These are phyloP conservation scores for Acomys russatus DNA, from an alignment of 2,797 vertebrate genomes.

Conservation along the genomic window DNA sequence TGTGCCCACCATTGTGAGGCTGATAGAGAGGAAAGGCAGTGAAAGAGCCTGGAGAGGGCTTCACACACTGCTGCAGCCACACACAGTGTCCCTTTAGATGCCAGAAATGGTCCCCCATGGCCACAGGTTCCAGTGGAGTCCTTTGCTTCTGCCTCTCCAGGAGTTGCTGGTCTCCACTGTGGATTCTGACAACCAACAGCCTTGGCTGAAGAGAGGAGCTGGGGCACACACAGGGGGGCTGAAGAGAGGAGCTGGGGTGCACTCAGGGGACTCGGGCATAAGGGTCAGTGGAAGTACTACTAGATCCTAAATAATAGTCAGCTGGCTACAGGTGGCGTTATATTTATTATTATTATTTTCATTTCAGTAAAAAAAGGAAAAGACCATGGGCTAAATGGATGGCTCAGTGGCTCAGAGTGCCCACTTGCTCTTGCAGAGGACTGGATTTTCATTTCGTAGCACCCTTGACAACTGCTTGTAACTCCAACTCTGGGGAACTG, in stretches of 20 bases:
- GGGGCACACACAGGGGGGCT: background rate
- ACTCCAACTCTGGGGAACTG: background rate
- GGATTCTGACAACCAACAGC: background rate
- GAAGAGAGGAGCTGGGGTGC: background rate
- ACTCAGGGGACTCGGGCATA: background rate
- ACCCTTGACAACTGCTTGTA: background rate
- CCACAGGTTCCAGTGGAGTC: background rate
- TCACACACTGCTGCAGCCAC: background rate
- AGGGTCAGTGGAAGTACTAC: background rate
- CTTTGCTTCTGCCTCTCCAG: background rate
- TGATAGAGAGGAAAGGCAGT: background rate
- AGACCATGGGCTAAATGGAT: background rate
- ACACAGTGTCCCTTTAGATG: rapidly evolving
- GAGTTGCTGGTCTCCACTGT: background rate
- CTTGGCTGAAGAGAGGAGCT: background rate
- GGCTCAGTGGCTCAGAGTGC: background rate
- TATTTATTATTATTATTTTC: background rate
- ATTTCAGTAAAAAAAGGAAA: conserved; percentile 22
- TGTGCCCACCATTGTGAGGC: background rate
- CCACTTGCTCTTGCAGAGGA: background rate
- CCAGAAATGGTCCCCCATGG: background rate
- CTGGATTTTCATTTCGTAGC: no score
- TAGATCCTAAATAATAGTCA: background rate
- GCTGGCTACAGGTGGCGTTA: background rate
- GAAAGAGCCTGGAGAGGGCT: background rate